phyloP scores from a whole-genome alignment of 2,888 invertebrate genomes.

The Sinelater perroti region DNA sequence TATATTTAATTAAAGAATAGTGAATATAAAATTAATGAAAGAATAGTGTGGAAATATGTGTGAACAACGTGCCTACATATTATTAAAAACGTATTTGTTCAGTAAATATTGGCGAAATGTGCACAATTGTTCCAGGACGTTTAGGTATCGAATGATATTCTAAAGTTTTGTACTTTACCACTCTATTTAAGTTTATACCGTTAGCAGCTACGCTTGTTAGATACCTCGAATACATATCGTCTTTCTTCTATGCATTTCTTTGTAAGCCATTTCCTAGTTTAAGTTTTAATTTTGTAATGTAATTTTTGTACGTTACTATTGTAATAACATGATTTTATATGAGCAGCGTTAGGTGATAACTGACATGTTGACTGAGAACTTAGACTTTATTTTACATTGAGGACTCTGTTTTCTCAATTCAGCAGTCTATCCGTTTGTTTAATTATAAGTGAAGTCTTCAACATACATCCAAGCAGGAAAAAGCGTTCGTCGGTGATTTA shows the following conservation, averaged over 20 bases:
- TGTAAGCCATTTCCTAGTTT: conserved; percentile 25
- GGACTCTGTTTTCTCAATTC: neutral
- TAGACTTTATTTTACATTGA: conserved; percentile 26
- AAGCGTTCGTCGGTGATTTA: no score
- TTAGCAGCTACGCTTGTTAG: conserved; percentile 37
- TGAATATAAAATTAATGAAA: conserved; percentile 46
- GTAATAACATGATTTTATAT: conserved; percentile 29
- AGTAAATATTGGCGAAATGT: conserved; percentile 32
- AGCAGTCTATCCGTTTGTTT: no score
- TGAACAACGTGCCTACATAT: conserved; percentile 59
- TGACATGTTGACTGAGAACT: conserved; percentile 36
- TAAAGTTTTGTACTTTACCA: conserved; percentile 37
- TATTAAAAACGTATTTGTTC: conserved; percentile 33
- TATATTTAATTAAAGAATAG: conserved; percentile 44
- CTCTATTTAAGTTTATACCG: conserved; percentile 35
- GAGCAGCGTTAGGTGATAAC: conserved; percentile 29
- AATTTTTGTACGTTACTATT: conserved; percentile 11
- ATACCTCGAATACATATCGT: conserved; percentile 39
- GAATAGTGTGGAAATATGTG: conserved; percentile 58
- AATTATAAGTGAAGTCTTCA: conserved; percentile 6
- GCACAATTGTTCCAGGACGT: conserved; percentile 35
- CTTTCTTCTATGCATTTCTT: conserved; percentile 26
- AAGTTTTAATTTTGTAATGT: conserved; percentile 25
- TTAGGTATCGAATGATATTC: conserved; percentile 35
- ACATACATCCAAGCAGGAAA: no score